These are phyloP conservation scores for Drosophila yakuba DNA, from an alignment of 1,140 invertebrate species.

Conservation along the genomic window DNA sequence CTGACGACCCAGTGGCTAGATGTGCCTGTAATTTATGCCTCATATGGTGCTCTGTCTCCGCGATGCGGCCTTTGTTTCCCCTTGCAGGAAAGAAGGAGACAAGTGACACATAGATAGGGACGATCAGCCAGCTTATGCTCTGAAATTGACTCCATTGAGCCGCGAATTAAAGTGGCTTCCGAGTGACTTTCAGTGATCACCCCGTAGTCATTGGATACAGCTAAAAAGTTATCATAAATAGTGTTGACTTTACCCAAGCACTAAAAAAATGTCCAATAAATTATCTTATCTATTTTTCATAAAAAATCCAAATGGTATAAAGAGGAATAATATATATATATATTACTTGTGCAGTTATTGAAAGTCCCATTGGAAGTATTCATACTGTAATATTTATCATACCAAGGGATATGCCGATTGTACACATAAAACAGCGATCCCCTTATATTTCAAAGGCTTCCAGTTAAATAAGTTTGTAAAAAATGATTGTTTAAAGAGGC, in stretches of 20 bases:
- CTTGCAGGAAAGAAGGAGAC: neutral
- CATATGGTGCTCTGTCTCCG: too few relatives aligned
- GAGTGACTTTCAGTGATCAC: slow-evolving; percentile 17
- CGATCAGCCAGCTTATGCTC: slow-evolving; percentile 26
- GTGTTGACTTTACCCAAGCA: too few relatives aligned
- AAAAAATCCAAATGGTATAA: too few relatives aligned
- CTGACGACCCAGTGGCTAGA: slow-evolving; percentile 14
- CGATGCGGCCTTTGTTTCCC: neutral
- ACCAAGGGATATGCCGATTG: neutral
- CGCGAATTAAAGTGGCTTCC: slow-evolving; percentile 20
- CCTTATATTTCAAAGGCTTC: slow-evolving; percentile 28
- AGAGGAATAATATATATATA: too few relatives aligned
- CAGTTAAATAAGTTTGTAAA: slow-evolving; percentile 2
- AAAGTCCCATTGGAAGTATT: too few relatives aligned
- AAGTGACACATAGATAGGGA: slow-evolving; percentile 25
- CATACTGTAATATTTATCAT: too few relatives aligned
- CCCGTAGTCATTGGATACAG: neutral
- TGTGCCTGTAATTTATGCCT: too few relatives aligned
- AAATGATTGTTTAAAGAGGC: neutral
- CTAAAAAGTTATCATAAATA: too few relatives aligned
- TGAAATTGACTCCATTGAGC: slow-evolving; percentile 28
- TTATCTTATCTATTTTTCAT: too few relatives aligned
- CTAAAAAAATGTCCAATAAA: too few relatives aligned
- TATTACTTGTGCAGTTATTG: too few relatives aligned
- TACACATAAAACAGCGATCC: neutral